Evolutionary conservation across 2,797 vertebrate species (phyloP).

Genomic region (Scolopax bukidnonensis): DNA sequence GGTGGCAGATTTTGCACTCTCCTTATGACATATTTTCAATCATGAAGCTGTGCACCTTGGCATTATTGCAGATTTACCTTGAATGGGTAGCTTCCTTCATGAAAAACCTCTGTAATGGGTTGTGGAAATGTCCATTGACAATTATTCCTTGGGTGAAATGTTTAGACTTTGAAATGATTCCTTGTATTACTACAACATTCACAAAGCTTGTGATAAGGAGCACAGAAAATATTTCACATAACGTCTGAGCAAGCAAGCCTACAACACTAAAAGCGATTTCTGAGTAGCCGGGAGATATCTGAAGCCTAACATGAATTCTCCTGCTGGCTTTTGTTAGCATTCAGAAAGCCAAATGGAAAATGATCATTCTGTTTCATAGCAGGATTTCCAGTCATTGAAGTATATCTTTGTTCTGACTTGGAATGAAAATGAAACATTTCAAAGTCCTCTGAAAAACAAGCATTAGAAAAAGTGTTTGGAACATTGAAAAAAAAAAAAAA

Average conservation of each 20-base stretch:
- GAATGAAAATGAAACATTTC: constrained; percentile 64
- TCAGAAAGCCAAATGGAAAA: constrained; percentile 67
- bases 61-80: constrained; percentile 6
- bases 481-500: not conserved
- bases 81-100: not conserved
- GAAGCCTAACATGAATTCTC: constrained; percentile 61
- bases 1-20: not conserved
- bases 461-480: constrained; percentile 44
- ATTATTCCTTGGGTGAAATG: constrained; percentile 32
- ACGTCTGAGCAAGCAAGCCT: constrained; percentile 36
- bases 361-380: constrained; percentile 63
- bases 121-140: constrained; percentile 20
- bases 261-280: not conserved
- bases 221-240: constrained; percentile 37
- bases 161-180: constrained; percentile 59
- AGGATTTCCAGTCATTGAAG: constrained; percentile 67
- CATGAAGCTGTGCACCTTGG: not conserved
- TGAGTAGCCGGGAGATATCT: constrained; percentile 54
- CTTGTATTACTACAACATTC: constrained; percentile 25
- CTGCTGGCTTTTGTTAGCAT: constrained; percentile 69
- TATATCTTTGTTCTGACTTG: constrained; percentile 66
- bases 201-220: constrained; percentile 44
- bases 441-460: constrained; percentile 40
- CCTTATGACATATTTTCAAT: constrained; percentile 10
- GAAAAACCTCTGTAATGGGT: not conserved